Conservation (phyloP, 1,140 invertebrate genomes). For the Thalassaphorura encarpata region DNA sequence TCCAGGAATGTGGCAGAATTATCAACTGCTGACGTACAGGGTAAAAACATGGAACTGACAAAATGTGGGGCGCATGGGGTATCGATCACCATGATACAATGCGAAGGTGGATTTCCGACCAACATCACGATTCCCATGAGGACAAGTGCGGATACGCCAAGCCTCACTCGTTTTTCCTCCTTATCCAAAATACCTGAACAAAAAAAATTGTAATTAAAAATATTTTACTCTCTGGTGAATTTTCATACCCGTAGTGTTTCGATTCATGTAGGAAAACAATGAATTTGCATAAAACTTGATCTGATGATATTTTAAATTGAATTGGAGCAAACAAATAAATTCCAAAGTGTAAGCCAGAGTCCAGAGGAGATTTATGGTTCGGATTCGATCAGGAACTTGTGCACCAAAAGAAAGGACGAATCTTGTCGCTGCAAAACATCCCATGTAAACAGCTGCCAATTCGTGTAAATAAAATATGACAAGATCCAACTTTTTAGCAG, state of each 20-base stretch:
- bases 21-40: neutral
- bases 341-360: neutral
- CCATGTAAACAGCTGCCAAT: neutral
- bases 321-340: neutral
- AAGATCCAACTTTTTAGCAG: neutral
- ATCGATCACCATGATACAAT: neutral
- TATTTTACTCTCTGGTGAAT: neutral
- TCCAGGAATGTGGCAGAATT: neutral
- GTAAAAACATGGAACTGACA: neutral
- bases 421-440: neutral
- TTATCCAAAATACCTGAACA: neutral
- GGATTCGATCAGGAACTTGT: neutral
- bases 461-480: neutral
- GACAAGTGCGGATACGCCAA: neutral
- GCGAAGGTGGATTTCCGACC: constrained; percentile 1
- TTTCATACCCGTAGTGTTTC: neutral
- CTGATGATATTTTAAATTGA: neutral
- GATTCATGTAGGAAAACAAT: neutral
- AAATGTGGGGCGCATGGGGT: constrained; percentile 8
- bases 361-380: neutral
- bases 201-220: neutral
- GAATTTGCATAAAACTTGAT: neutral
- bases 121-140: neutral
- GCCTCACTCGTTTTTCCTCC: neutral
- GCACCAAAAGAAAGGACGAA: neutral